Evolutionary conservation across 2,888 invertebrate species (phyloP), one percentile per base, ranked within the genome.

Genomic region (Drosophila helvetica): DNA sequence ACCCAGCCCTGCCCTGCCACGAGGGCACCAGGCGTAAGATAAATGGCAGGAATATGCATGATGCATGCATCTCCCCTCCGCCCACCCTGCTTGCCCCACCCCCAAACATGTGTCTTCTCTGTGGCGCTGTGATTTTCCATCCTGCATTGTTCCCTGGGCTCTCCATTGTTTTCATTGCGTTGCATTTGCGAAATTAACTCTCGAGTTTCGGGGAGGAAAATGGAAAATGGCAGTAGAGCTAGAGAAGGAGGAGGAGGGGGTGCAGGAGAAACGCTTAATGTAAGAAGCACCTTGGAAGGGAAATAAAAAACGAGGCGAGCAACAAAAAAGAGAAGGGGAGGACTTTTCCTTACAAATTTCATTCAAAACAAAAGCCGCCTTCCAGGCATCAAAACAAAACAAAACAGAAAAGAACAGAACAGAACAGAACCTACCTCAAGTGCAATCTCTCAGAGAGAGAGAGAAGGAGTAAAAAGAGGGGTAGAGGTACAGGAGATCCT

Each of bases 171-270:
- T 62, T 51, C 70, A 45, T 70, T 17, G 52, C 22, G 61, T 51
- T 74, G 60, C 86, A 80, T 78, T 79, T 83, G 74, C 68, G 33
- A 77, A 75, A 83, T 83, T 86, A 83, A 75, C 78, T 83, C 60
- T 43, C 55, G 43, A 58, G 25, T 25, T 25, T 25, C 6, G 22
- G 25, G 25, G 25, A 0, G 25, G 25, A 6, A 25, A 22, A 22
- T 22, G 72, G 17, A 48, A 63, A 65, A 76, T 22, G 19, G 43
- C 19, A 42, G 38, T 9, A 15, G 12, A n/a, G n/a, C n/a, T n/a
- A n/a, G n/a, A n/a, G n/a, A 3, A 30, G 2, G 30, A 3, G 33
- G 3, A 1, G 33, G 33, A 12, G 4, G 30, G 3, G 12, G n/a
- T n/a, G 30, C 3, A 12, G 30, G 77, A 72, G 72, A 67, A 77